phyloP scores from a whole-genome alignment of 1,140 invertebrate genomes.

The Drosophila teissieri region DNA sequence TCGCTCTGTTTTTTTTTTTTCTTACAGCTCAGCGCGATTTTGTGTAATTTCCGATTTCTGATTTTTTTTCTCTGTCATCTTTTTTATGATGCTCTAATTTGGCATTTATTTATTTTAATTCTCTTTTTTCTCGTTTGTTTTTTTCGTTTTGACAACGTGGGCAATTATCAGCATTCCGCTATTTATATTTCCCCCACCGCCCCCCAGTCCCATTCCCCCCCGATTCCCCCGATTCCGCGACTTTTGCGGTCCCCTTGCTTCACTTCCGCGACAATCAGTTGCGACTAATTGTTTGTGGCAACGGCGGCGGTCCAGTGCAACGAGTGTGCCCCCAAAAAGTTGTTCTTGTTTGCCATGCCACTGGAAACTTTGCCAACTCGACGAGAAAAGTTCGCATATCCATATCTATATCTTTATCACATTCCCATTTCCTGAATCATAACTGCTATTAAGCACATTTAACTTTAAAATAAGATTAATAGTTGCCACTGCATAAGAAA shows the following conservation, averaged over 20 bases:
- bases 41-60: background rate
- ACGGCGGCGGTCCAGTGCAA: background rate
- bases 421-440: no score
- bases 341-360: no score
- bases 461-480: no score
- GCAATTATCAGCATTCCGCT: slow-evolving; percentile 55
- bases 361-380: slow-evolving; percentile 3
- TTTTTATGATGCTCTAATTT: slow-evolving; percentile 34
- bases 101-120: slow-evolving; percentile 37
- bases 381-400: no score
- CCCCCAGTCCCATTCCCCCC: background rate
- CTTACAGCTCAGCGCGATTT: slow-evolving; percentile 3
- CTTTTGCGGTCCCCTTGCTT: background rate
- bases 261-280: slow-evolving; percentile 21
- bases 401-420: no score
- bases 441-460: no score
- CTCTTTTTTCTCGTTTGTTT: background rate
- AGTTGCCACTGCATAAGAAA: background rate
- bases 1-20: slow-evolving; percentile 8
- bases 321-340: slow-evolving; percentile 2
- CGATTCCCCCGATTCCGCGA: background rate
- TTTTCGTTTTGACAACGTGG: slow-evolving; percentile 28
- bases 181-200: slow-evolving; percentile 22
- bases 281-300: slow-evolving; percentile 24
- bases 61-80: slow-evolving; percentile 1